Evolutionary conservation across 2,797 vertebrate genomes (phyloP), one percentile per base, ranked within the genome.

Genomic region (Rhinoraja longicauda): DNA sequence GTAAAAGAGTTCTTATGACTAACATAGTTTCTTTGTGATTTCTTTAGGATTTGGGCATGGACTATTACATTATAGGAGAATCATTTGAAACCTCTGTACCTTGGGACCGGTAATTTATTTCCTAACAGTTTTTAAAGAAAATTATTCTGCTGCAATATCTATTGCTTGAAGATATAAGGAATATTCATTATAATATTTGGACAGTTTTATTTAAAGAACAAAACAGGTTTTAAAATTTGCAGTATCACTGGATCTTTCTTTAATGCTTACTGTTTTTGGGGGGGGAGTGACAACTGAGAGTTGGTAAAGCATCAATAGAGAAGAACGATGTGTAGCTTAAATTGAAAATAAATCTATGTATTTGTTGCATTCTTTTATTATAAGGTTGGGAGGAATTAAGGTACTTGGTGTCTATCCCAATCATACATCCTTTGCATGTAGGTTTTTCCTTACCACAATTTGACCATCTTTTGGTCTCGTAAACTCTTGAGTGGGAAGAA

Each of bases 31-130:
- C n/a, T n/a, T 94, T 94, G 7, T 36, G 36, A 64, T 8, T 67
- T 95, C 93, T 94, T 93, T 96, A 99, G 99, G 99, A 99, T 94
- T 94, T 99, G 94, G 99, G 98, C 93, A 97, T 99, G 97, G 99
- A 99, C 94, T 98, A 98, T 96, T 99, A 97, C 94, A 93, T 99
- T 96, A 97, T 99, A 91, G 99, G 97, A 93, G 99, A 99, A 96
- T 99, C 99, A 67, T 99, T 99, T 96, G 99, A 99, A 96, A 99
- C 99, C 64, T 99, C 99, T 94, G 97, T 98, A 97, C 98, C 99
- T 95, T 99, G 99, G 99, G 99, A 99, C 97, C 99, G 99, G 99
- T 99, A 97, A 97, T 95, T 93, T 39, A 92, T 93, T 77, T 8
- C 70, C 29, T 57, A 90, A 64, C 2, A 67, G 9, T 79, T 59